A percentile compares a stretch with the other conserved stretches of the same genome.
Evolutionary conservation across 1,140 invertebrate species (phyloP).

Genomic region (Muscidifurax raptorellus): DNA sequence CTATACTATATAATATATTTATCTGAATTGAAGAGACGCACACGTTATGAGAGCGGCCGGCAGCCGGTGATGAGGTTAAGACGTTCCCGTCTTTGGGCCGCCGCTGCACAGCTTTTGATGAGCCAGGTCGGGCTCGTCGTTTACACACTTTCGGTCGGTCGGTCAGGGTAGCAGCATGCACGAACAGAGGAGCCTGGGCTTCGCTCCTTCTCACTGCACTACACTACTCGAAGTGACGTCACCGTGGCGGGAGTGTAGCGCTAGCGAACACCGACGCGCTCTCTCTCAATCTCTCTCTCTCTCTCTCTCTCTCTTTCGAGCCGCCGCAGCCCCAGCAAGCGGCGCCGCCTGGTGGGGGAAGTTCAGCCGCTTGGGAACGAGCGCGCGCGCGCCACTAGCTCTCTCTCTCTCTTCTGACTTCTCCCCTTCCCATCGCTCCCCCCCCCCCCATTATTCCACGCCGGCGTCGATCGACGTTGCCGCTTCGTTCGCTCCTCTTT

Average conservation of each 20-base stretch:
- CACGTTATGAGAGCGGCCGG: too few relatives aligned
- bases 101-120: not conserved
- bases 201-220: slow-evolving; percentile 76
- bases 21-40: not conserved
- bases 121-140: not conserved
- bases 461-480: not conserved
- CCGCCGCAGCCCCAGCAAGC: slow-evolving; percentile 27
- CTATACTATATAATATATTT: not conserved
- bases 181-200: slow-evolving; percentile 56
- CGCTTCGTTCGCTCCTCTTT: not conserved
- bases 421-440: not conserved
- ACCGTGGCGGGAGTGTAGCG: slow-evolving; percentile 75
- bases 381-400: not conserved
- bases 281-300: slow-evolving; percentile 43
- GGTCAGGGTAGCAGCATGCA: not conserved
- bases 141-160: not conserved
- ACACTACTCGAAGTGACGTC: slow-evolving; percentile 77
- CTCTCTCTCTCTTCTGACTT: not conserved
- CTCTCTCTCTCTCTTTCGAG: slow-evolving; percentile 1
- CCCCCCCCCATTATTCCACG: not conserved
- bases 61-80: not conserved
- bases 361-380: slow-evolving; percentile 41
- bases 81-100: not conserved
- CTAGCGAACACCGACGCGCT: slow-evolving; percentile 66
- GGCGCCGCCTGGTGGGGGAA: slow-evolving; percentile 42